Base-by-base conservation (phyloP, 1,140 invertebrate genomes). In the Hycleus cichorii region DNA sequence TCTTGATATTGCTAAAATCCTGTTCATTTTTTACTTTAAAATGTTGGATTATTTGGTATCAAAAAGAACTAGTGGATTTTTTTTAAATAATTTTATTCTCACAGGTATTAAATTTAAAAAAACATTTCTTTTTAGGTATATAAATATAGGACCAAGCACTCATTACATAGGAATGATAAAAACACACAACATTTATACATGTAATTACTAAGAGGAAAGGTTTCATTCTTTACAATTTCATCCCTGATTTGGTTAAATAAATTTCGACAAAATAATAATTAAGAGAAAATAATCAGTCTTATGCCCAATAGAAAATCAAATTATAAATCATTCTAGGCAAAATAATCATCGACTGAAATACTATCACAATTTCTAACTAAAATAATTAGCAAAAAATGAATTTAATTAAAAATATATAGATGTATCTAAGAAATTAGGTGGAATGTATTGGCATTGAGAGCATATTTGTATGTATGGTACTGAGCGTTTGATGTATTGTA, bases 401-500 rank as follows among this genome's bases (percentile, higher is more conserved):
- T 18, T 32, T 32, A 32, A 32, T 32, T 5, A 32, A 5, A 32
- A 32, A 47, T 25, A 47, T 12, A 47, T 3, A 47, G 9, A 47
- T 47, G 24, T 5, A 32, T 24, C 3, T 24, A 32, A 24, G 44
- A n/a, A 53, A 53, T 32, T 53, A 53, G 7, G 42, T 45, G 10
- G 51, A 53, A 24, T 53, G 51, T 38, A 46, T 45, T 44, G 51
- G 51, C 51, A 53, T 53, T 45, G 51, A 39, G 51, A 53, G 51
- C 59, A 69, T 68, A 58, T 64, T 69, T 12, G 58, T 59, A 52
- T 70, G 59, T 26, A 72, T 69, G 46, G 64, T 67, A 9, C 87
- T 83, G 43, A 90, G 70, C 18, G 81, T 83, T 62, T 87, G 81
- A 64, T 85, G 81, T 66, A 90, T 86, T 26, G 78, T 78, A 66